Evolutionary conservation across 2,888 invertebrate genomes (phyloP), one percentile per base, ranked within the genome.

Genomic region (Saturnia japonica): DNA sequence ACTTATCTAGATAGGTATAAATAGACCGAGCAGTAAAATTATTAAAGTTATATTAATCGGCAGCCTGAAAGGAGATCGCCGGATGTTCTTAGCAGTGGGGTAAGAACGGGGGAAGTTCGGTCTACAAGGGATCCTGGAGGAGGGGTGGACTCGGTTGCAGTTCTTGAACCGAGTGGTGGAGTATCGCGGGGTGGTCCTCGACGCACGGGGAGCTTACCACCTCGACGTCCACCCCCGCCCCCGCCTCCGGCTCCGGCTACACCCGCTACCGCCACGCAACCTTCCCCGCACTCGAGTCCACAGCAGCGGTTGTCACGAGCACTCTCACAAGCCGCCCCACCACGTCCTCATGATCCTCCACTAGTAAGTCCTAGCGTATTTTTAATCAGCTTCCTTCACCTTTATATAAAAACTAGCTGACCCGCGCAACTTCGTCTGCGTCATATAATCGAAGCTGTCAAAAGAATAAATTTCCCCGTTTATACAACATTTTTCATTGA

Each of bases 331-430:
- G 88, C 83, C 66, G 83, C 87, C 57, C 88, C 89, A 16, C 74
- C 84, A 16, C 80, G 88, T 1, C 81, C 86, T 0, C 82, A 78
- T 54, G 91, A 90, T 71, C 90, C 90, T 14, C 91, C 92, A 0
- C 70, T 77, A 34, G 91, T 91, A 67, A 80, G 81, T 82, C 19
- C 45, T 68, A 47, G 4, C 25, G 42, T 45, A 42, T 40, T 19
- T 68, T 60, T 22, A 57, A 22, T 40, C 14, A 40, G 8, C 45
- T 28, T 19, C 25, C 14, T 4, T 28, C 57, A 14, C 14, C 2
- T 25, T 28, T 60, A 28, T 28, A 28, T 14, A 12, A 28, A 57
- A 0, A 57, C 25, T 11, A 57, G 0, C n/a, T n/a, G n/a, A n/a
- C n/a, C n/a, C n/a, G n/a, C n/a, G n/a, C n/a, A n/a, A n/a, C n/a